These are phyloP conservation scores for Telmatochromis bifrenatus DNA, from an alignment of 2,113 vertebrate species.

Conservation along the genomic window DNA sequence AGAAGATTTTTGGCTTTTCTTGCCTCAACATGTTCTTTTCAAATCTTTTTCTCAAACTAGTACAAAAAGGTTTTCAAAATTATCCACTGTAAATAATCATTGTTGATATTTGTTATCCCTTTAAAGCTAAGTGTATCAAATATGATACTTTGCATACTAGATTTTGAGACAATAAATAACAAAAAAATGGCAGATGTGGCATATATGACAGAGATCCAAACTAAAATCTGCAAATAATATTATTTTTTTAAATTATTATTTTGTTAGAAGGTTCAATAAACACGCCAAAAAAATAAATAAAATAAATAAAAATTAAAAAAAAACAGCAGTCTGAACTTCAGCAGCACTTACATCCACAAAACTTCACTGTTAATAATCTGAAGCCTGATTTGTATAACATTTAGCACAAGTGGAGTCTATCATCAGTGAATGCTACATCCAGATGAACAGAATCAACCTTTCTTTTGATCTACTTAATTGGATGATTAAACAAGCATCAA, in stretches of 20 bases:
- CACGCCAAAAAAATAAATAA: rapidly evolving
- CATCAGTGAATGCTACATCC: not conserved
- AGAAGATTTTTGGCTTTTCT: not conserved
- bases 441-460: not conserved
- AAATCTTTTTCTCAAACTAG: not conserved
- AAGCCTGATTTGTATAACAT: not conserved
- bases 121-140: not conserved
- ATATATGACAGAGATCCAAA: not conserved
- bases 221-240: not conserved
- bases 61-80: not conserved
- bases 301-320: not conserved
- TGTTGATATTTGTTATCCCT: not conserved
- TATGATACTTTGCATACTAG: not conserved
- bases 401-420: not conserved
- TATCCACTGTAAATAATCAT: not conserved
- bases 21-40: not conserved
- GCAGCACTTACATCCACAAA: not conserved
- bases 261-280: not conserved
- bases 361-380: not conserved
- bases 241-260: not conserved
- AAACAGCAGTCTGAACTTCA: not conserved
- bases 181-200: not conserved
- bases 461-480: not conserved
- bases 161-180: not conserved
- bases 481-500: not conserved